Base-by-base conservation (phyloP, 2,113 vertebrate genomes). In the Python bivittatus region DNA sequence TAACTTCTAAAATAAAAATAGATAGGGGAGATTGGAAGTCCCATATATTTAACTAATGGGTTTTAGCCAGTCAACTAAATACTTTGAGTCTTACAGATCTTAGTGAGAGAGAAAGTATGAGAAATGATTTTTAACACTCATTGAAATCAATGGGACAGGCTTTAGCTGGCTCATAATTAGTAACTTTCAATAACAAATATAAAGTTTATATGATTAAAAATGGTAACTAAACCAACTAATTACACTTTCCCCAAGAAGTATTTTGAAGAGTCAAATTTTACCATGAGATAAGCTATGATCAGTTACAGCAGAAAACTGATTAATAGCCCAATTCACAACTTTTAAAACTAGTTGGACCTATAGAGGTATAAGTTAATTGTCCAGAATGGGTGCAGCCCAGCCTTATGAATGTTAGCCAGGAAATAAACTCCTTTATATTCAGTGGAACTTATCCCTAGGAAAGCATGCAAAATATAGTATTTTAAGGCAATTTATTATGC, bases 1-100 rank as follows among this genome's bases (percentile, higher is more conserved):
- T 42, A 87, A 93, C 95, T 94, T 97, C 93, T 94, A 22, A 89
- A 48, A 86, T 10, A 11, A 56, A 72, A 61, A 0, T 83, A 64
- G 25, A 1, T 85, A 8, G 22, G 0, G 58, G 10, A 72, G 56
- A 17, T 88, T 33, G 2, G 44, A 91, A 90, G 0, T 58, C 52
- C 27, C 6, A 83, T 57, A 52, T 23, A 61, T 38, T 27, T 13
- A 38, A 8, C n/a, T 88, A 1, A 58, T 38, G 89, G 42, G 42
- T 44, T 29, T 6, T 9, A 53, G 13, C 56, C 54, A 89, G 72
- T 22, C 38, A 84, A 48, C 15, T 58, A 22, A 92, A 48, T 25
- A 13, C 11, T 20, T 52, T 25, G 33, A 44, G 64, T 88, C 27
- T 6, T 56, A 12, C 44, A 42, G 58, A 48, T 44, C 9, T 48